A percentile compares a stretch with the other conserved stretches of the same genome.
phyloP scores from a whole-genome alignment of 2,888 invertebrate species.

The Serripes groenlandicus region DNA sequence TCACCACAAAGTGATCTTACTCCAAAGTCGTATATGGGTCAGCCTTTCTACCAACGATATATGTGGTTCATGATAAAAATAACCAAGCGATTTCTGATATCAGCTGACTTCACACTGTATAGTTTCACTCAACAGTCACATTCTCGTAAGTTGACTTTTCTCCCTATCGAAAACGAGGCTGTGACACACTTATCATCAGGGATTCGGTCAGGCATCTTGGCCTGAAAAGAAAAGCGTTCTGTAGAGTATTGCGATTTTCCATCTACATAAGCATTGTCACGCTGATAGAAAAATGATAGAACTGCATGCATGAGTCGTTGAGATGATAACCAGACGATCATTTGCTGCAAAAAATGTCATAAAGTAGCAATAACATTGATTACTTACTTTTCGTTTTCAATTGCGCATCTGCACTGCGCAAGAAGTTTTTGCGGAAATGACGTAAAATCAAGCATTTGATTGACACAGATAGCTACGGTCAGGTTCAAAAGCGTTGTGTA shows the following conservation, averaged over 20 bases:
- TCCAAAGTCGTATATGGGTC: not conserved
- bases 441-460: slow-evolving; percentile 48
- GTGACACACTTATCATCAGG: slow-evolving; percentile 69
- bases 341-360: slow-evolving; percentile 38
- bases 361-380: slow-evolving; percentile 41
- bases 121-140: slow-evolving; percentile 39
- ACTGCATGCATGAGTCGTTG: slow-evolving; percentile 22
- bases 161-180: slow-evolving; percentile 76
- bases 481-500: slow-evolving; percentile 25
- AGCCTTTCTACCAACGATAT: not conserved
- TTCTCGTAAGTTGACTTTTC: slow-evolving; percentile 57
- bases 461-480: slow-evolving; percentile 41
- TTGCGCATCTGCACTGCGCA: slow-evolving; percentile 63
- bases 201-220: slow-evolving; percentile 9
- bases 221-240: slow-evolving; percentile 27
- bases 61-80: not conserved
- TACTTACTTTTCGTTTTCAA: slow-evolving; percentile 55
- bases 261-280: slow-evolving; percentile 8
- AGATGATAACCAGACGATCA: not conserved
- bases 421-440: slow-evolving; percentile 53
- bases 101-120: slow-evolving; percentile 58
- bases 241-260: not conserved
- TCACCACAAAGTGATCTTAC: not conserved
- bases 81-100: slow-evolving; percentile 1
- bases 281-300: not conserved